Conservation (phyloP, 2,888 invertebrate species). For the Hanleya hanleyi region DNA sequence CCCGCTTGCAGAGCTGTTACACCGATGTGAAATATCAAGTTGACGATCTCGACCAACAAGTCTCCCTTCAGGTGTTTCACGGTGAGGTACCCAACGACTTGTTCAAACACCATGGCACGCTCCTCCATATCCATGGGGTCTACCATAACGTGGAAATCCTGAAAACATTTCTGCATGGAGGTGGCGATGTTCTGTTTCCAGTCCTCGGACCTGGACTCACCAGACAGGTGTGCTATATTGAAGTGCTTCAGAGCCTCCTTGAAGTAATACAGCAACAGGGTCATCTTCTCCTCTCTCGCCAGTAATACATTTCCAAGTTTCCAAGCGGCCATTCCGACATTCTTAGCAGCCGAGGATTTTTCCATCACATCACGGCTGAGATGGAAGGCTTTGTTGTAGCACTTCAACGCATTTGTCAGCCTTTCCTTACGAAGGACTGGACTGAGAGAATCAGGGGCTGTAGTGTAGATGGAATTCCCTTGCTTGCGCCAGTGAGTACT, state of each 20-base stretch:
- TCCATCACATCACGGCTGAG: too few relatives aligned
- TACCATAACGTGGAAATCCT: slow-evolving; percentile 12
- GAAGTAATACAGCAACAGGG: slow-evolving; percentile 8
- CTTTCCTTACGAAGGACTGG: slow-evolving; percentile 24
- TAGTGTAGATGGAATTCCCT: slow-evolving; percentile 29
- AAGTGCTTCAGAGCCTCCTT: slow-evolving; percentile 31
- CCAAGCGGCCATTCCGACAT: slow-evolving; percentile 22
- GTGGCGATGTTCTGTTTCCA: slow-evolving; percentile 19
- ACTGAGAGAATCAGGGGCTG: slow-evolving; percentile 18
- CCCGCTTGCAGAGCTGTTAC: slow-evolving; percentile 19
- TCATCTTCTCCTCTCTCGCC: neutral
- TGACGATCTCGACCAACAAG: slow-evolving; percentile 11
- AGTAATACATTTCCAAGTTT: slow-evolving; percentile 15
- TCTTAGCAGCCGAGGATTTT: slow-evolving; percentile 28
- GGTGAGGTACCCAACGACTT: neutral
- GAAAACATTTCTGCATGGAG: slow-evolving; percentile 14
- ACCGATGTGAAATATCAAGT: slow-evolving; percentile 24
- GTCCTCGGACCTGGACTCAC: neutral
- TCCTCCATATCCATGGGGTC: neutral
- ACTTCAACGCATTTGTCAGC: slow-evolving; percentile 27
- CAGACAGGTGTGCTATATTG: slow-evolving; percentile 8
- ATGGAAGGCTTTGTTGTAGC: slow-evolving; percentile 36
- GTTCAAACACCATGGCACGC: neutral
- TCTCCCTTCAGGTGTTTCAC: slow-evolving; percentile 11
- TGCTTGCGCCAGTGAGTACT: slow-evolving; percentile 30